These are phyloP conservation scores for Steinernema khuongi DNA, from an alignment of 1,140 invertebrate genomes.

Conservation along the genomic window DNA sequence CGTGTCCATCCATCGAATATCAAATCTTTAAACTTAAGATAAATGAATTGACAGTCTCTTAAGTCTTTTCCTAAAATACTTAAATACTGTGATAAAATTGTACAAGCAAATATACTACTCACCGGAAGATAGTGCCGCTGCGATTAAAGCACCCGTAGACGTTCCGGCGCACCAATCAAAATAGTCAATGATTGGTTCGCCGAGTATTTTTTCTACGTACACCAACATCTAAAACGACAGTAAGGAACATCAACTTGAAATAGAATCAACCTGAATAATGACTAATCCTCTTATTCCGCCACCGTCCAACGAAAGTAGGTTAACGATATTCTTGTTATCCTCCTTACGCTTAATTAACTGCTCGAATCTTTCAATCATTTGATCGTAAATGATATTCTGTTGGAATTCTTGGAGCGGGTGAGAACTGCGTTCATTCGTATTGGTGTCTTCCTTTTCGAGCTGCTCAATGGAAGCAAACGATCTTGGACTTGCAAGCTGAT, in stretches of 20 bases:
- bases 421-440: slow-evolving; percentile 27
- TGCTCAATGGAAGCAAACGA: slow-evolving; percentile 25
- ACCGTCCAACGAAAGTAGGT: slow-evolving; percentile 53
- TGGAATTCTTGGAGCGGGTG: slow-evolving; percentile 21
- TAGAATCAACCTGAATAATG: slow-evolving; percentile 47
- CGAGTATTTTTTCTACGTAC: slow-evolving; percentile 46
- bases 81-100: slow-evolving; percentile 20
- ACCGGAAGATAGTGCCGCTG: slow-evolving; percentile 68
- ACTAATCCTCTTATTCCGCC: slow-evolving; percentile 56
- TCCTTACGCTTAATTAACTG: slow-evolving; percentile 26
- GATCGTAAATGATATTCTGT: slow-evolving; percentile 49
- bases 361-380: slow-evolving; percentile 38
- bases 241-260: neutral
- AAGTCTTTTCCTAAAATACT: slow-evolving; percentile 43
- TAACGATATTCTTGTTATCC: slow-evolving; percentile 39
- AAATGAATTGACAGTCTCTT: slow-evolving; percentile 51
- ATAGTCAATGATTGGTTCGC: slow-evolving; percentile 51
- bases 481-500: slow-evolving; percentile 21
- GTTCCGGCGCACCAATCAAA: slow-evolving; percentile 98
- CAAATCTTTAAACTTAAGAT: slow-evolving; percentile 55
- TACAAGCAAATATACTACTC: slow-evolving; percentile 38
- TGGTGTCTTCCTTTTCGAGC: slow-evolving; percentile 13
- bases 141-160: slow-evolving; percentile 88
- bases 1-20: slow-evolving; percentile 55
- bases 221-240: slow-evolving; percentile 44